phyloP scores from a whole-genome alignment of 2,888 invertebrate species.

The Melieria omissa region DNA sequence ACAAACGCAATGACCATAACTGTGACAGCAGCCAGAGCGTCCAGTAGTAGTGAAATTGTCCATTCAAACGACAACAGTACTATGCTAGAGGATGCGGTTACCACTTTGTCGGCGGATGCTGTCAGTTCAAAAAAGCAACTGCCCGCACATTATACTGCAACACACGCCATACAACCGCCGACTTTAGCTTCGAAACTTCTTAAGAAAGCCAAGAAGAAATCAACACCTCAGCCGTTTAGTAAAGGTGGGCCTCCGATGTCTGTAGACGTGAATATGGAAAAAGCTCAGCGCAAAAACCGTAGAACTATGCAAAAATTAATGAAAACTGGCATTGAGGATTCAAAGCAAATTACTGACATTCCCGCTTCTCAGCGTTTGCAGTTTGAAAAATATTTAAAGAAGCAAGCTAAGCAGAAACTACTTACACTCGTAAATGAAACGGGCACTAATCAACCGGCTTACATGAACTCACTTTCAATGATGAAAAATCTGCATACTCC shows the following conservation, averaged over 20 bases:
- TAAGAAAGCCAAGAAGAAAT: slow-evolving; percentile 34
- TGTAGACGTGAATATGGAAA: slow-evolving; percentile 42
- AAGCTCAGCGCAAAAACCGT: slow-evolving; percentile 55
- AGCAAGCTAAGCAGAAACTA: slow-evolving; percentile 53
- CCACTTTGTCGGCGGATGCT: slow-evolving; percentile 11
- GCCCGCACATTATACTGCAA: slow-evolving; percentile 1
- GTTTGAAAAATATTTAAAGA: slow-evolving; percentile 54
- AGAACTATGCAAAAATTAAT: slow-evolving; percentile 56
- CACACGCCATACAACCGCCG: slow-evolving; percentile 5
- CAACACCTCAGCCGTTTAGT: neutral
- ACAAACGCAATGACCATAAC: too few relatives aligned
- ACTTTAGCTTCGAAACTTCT: slow-evolving; percentile 22
- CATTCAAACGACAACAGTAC: too few relatives aligned
- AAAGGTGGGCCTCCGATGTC: neutral
- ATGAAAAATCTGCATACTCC: too few relatives aligned
- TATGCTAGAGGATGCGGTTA: neutral
- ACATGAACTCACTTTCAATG: too few relatives aligned
- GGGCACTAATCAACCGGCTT: too few relatives aligned
- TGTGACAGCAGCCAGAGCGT: too few relatives aligned
- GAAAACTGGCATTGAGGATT: slow-evolving; percentile 32
- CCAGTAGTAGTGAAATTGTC: too few relatives aligned
- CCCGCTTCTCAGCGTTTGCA: slow-evolving; percentile 44
- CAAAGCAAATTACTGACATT: slow-evolving; percentile 19
- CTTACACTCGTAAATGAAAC: too few relatives aligned
- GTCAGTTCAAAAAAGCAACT: slow-evolving; percentile 16